These are phyloP conservation scores for Craseonycteris thonglongyai DNA, from an alignment of 2,113 vertebrate species.

Conservation along the genomic window DNA sequence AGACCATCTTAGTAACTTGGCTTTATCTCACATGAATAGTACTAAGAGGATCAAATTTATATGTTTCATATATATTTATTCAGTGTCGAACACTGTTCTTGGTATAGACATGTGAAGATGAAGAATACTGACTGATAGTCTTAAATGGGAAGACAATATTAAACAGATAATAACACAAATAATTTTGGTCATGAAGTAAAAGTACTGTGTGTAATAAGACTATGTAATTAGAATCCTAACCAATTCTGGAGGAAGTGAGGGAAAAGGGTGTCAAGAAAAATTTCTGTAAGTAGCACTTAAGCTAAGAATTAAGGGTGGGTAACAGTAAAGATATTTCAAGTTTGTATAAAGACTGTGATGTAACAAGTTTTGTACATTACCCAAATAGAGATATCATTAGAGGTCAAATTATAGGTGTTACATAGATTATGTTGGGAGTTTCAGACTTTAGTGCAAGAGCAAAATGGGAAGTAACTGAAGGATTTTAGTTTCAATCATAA, in stretches of 20 bases:
- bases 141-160: background rate
- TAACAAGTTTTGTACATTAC: background rate
- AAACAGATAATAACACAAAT: background rate
- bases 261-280: background rate
- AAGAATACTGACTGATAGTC: background rate
- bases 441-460: background rate
- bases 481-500: background rate
- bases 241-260: background rate
- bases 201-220: background rate
- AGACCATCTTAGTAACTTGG: background rate
- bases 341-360: background rate
- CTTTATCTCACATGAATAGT: slow-evolving; percentile 1
- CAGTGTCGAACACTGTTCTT: background rate
- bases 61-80: background rate
- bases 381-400: background rate
- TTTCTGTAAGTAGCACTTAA: background rate
- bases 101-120: background rate
- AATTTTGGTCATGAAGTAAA: background rate
- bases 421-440: background rate
- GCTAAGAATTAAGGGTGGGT: background rate
- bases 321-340: background rate
- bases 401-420: background rate
- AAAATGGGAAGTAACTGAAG: background rate
- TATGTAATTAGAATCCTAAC: background rate
- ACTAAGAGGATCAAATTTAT: background rate